phyloP scores from a whole-genome alignment of 2,113 vertebrate species.

The Marmota monax region DNA sequence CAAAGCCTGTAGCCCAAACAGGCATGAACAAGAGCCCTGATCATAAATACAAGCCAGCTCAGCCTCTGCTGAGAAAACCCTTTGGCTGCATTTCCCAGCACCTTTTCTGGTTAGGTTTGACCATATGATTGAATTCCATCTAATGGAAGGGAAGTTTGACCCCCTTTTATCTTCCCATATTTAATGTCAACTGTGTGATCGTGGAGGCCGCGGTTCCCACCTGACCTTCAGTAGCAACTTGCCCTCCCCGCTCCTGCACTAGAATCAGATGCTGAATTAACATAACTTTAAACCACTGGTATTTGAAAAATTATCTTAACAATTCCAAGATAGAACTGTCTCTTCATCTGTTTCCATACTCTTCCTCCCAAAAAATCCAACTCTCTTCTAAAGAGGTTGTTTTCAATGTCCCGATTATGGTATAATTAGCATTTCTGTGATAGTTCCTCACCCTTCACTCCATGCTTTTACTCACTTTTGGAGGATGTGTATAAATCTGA shows the following conservation, averaged over 20 bases:
- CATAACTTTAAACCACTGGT: neutral
- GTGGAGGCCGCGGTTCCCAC: neutral
- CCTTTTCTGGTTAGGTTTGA: neutral
- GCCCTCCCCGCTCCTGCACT: neutral
- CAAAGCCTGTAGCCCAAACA: neutral
- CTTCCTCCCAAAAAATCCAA: neutral
- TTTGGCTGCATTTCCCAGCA: neutral
- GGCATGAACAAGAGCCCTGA: neutral
- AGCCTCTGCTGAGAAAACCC: neutral
- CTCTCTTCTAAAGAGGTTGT: neutral
- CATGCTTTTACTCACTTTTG: neutral
- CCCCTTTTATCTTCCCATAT: neutral
- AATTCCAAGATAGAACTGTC: neutral
- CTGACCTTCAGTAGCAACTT: neutral
- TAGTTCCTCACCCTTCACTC: neutral
- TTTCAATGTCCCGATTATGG: neutral
- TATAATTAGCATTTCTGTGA: neutral
- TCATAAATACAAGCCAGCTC: neutral
- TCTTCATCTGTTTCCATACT: neutral
- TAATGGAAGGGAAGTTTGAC: neutral
- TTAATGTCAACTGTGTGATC: neutral
- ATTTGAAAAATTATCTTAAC: neutral
- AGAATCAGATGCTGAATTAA: neutral
- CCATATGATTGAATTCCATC: neutral
- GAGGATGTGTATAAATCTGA: neutral